Conservation (phyloP, 2,113 vertebrate species). For the Barbus barbus region DNA sequence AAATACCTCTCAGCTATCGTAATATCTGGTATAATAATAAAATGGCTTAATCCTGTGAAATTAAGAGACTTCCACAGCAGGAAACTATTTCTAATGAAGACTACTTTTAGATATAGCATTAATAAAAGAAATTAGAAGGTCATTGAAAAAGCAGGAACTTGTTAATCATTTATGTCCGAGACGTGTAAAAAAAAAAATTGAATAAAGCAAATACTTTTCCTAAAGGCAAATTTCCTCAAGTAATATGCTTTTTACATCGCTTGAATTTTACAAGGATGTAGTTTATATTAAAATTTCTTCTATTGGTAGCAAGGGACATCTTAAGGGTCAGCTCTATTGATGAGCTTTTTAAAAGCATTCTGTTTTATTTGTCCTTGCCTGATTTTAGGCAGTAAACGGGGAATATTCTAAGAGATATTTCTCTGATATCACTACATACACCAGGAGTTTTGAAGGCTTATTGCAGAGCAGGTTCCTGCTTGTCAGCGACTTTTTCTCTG, state of each 20-base stretch:
- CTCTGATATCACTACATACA: conserved; percentile 45
- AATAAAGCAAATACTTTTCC: background rate
- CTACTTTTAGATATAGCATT: conserved; percentile 21
- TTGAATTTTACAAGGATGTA: background rate
- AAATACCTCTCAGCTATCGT: conserved; percentile 2
- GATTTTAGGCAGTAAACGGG: conserved; percentile 35
- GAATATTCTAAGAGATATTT: conserved; percentile 29
- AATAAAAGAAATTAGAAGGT: conserved; percentile 4
- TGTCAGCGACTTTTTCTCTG: conserved; percentile 51
- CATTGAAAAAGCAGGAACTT: background rate
- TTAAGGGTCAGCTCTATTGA: background rate
- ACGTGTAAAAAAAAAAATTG: background rate
- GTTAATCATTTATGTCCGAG: conserved; percentile 6
- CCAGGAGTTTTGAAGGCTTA: conserved; percentile 46
- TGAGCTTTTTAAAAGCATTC: conserved; percentile 19
- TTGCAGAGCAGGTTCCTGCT: conserved; percentile 46
- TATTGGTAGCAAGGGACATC: background rate
- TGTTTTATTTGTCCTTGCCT: conserved; percentile 16
- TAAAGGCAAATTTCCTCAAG: background rate
- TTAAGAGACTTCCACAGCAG: background rate
- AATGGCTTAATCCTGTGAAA: conserved; percentile 15
- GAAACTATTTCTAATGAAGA: conserved; percentile 5
- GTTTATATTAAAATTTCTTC: background rate
- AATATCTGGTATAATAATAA: conserved; percentile 14
- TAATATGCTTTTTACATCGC: background rate